Evolutionary conservation across 2,113 vertebrate species (phyloP), one percentile per base, ranked within the genome.

Genomic region (Taurulus bubalis): DNA sequence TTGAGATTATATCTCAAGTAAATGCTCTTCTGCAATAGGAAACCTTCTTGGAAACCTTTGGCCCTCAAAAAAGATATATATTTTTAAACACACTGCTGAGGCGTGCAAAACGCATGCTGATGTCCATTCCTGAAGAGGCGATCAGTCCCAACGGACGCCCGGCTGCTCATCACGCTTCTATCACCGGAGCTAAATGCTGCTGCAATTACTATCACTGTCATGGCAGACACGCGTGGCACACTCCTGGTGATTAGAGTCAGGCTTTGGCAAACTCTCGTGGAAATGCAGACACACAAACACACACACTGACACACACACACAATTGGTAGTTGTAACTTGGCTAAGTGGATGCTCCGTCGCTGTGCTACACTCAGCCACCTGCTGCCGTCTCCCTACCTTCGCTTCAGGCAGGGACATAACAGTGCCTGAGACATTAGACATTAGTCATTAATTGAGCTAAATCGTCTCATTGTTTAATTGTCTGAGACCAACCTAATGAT

Each of bases 381-480:
- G 92, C 91, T 90, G 75, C 87, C 77, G 0, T 79, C 75, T 60
- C 75, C 26, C 8, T 66, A 87, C 74, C 81, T 85, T 59, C 14
- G 55, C 84, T 79, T 76, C 70, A 77, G 87, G 85, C 85, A 53
- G 76, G 71, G 71, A 63, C 79, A 85, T 83, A 84, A 82, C 80
- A 64, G 62, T 60, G 69, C 59, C n/a, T 59, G 76, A 81, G 87
- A 90, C 90, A 80, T 85, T 80, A 79, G 79, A 87, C 87, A 85
- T 90, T 91, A 88, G 79, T 85, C 90, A 93, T 91, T 91, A 90
- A 91, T 90, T 90, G 84, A 79, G 77, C 79, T 87, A 89, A 92
- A 93, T 89, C 1, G 73, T 71, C 76, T 83, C 59, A 72, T 89
- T 87, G 91, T 88, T 91, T 85, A 93, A 93, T 90, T 90, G 89